phyloP scores from a whole-genome alignment of 2,888 invertebrate genomes.

The Bibio marci region DNA sequence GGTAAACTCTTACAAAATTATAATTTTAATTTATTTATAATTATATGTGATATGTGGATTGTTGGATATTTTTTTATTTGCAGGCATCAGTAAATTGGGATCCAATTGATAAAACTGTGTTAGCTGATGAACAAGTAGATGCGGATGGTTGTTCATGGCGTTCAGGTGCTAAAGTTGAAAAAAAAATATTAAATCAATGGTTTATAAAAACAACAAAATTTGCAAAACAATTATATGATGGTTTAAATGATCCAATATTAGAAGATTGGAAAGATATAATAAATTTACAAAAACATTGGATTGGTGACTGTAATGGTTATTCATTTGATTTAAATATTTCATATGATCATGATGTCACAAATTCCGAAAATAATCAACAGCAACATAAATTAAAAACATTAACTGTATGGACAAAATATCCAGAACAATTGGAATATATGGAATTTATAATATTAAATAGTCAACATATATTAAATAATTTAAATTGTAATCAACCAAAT shows the following conservation, averaged over 20 bases:
- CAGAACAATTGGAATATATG: slow-evolving; percentile 53
- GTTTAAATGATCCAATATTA: slow-evolving; percentile 47
- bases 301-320: slow-evolving; percentile 70
- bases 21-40: not conserved
- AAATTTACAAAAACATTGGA: slow-evolving; percentile 76
- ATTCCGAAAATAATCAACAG: slow-evolving; percentile 14
- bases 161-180: slow-evolving; percentile 88
- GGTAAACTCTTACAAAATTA: slow-evolving; percentile 28
- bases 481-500: slow-evolving; percentile 16
- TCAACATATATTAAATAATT: slow-evolving; percentile 33
- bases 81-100: slow-evolving; percentile 94
- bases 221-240: slow-evolving; percentile 53
- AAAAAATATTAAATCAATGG: slow-evolving; percentile 82
- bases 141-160: slow-evolving; percentile 83
- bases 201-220: slow-evolving; percentile 78
- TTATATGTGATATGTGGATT: not conserved
- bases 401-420: slow-evolving; percentile 55
- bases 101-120: slow-evolving; percentile 89
- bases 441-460: slow-evolving; percentile 49
- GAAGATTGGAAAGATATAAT: slow-evolving; percentile 73
- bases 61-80: slow-evolving; percentile 13
- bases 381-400: slow-evolving; percentile 27
- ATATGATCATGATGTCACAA: slow-evolving; percentile 11
- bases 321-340: slow-evolving; percentile 45
- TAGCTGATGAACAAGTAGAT: slow-evolving; percentile 97